These are phyloP conservation scores for Myodes glareolus DNA, from an alignment of 2,113 vertebrate species.

Conservation along the genomic window DNA sequence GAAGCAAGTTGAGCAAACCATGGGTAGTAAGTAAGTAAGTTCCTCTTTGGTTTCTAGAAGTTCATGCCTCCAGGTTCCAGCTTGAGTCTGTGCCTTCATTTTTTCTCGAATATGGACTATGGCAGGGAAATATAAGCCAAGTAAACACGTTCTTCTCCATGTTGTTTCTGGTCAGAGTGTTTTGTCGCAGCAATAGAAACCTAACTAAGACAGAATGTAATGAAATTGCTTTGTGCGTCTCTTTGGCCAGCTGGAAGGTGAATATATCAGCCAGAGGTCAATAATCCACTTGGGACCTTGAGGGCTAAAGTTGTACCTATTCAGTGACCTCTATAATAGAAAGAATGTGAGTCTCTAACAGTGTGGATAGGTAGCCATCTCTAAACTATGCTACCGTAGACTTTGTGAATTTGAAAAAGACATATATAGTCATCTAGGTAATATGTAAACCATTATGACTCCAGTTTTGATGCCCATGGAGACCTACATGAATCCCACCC, in stretches of 20 bases:
- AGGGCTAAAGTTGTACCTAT: background rate
- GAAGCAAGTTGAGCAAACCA: background rate
- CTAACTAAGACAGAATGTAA: background rate
- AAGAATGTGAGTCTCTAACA: background rate
- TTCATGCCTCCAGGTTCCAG: background rate
- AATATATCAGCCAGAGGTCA: background rate
- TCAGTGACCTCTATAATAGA: background rate
- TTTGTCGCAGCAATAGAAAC: background rate
- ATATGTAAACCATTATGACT: background rate
- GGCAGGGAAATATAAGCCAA: background rate
- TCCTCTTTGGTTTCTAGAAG: background rate
- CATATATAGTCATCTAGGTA: background rate
- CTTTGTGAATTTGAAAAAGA: background rate
- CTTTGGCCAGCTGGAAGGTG: background rate
- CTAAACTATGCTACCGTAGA: background rate
- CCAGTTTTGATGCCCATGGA: background rate
- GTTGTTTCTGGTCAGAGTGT: background rate
- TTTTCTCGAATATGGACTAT: background rate
- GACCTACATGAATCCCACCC: background rate
- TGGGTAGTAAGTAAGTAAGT: background rate
- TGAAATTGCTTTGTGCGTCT: background rate
- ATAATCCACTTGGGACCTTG: background rate
- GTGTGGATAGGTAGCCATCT: background rate
- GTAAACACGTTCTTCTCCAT: background rate
- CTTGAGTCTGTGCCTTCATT: background rate